Evolutionary conservation across 2,888 invertebrate species (phyloP), one percentile per base, ranked within the genome.

Genomic region (Drosophila anomalipes): DNA sequence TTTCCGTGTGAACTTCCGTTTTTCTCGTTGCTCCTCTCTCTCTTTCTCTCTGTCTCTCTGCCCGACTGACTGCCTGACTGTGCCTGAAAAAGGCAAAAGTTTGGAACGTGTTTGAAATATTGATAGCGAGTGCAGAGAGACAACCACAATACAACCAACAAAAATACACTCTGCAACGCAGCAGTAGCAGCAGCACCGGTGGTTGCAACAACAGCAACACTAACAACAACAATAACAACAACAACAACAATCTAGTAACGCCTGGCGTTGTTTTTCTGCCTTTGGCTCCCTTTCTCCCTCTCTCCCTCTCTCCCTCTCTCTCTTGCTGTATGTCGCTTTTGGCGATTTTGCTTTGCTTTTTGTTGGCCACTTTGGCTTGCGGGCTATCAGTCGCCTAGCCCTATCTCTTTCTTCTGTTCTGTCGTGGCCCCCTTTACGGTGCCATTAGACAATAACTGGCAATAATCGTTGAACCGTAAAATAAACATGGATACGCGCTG

Each of bases 1-100:
- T 91, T 92, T 91, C 91, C 92, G 91, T 92, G 91, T 90, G 92
- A 91, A 91, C 90, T 92, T 91, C 91, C 92, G 91, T 82, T 91
- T 88, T 81, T 77, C n/a, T 32, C 39, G 71, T 67, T 78, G 79
- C 49, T 30, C 30, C 19, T 52, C 30, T 52, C 30, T 6, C 30
- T 19, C 19, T 26, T 1, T 22, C 6, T 37, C 19, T 33, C 49
- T 32, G 16, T 22, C 6, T 37, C 19, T 33, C 49, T 32, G 16
- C 26, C 61, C 37, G 26, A 28, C 71, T 51, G 47, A n/a, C 26
- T 44, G 54, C 33, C 54, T 52, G 52, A 0, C 52, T 60, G 54
- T 68, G 69, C 59, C 74, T 71, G 66, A 58, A 81, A 75, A 82
- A 83, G 87, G 90, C 83, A 88, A 88, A 82, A 82, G 77, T 87